Percentiles rank a stretch among this genome's conserved stretches.
Evolutionary conservation across 2,888 invertebrate species (phyloP).

Genomic region (Eupithecia subfuscata): DNA sequence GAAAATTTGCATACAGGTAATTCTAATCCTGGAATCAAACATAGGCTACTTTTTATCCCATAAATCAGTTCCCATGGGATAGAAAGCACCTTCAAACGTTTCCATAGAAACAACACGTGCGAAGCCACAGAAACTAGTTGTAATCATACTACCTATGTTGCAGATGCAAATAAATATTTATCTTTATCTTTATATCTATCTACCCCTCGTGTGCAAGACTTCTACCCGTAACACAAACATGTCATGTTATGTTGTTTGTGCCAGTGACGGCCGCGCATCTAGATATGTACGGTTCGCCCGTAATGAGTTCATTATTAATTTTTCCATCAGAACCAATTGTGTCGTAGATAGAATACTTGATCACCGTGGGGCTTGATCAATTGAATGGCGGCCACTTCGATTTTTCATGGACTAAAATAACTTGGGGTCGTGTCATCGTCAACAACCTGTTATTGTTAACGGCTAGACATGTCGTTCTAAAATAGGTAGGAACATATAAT

Average conservation of each 20-base stretch:
- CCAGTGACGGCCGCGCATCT: not conserved
- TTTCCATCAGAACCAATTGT: slow-evolving; percentile 13
- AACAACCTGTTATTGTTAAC: not conserved
- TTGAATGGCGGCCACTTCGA: slow-evolving; percentile 4
- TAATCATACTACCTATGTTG: too few species aligned
- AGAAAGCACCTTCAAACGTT: too few species aligned
- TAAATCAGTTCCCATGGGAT: too few species aligned
- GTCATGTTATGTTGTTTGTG: slow-evolving; percentile 4
- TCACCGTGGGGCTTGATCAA: not conserved
- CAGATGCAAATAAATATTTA: too few species aligned
- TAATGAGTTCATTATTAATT: slow-evolving; percentile 13
- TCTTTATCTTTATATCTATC: too few species aligned
- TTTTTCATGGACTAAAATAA: slow-evolving; percentile 5
- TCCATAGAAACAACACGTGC: too few species aligned
- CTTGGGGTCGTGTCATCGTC: not conserved
- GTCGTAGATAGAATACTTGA: slow-evolving; percentile 10
- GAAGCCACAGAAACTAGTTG: too few species aligned
- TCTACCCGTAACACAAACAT: slow-evolving; percentile 2
- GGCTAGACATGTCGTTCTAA: not conserved
- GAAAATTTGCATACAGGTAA: too few species aligned
- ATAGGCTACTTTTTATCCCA: too few species aligned
- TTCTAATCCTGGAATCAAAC: too few species aligned
- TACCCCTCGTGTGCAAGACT: not conserved
- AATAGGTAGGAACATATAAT: not conserved
- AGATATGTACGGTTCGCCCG: not conserved